These are phyloP conservation scores for Drosophila kikkawai DNA, from an alignment of 1,140 invertebrate species.

Conservation along the genomic window DNA sequence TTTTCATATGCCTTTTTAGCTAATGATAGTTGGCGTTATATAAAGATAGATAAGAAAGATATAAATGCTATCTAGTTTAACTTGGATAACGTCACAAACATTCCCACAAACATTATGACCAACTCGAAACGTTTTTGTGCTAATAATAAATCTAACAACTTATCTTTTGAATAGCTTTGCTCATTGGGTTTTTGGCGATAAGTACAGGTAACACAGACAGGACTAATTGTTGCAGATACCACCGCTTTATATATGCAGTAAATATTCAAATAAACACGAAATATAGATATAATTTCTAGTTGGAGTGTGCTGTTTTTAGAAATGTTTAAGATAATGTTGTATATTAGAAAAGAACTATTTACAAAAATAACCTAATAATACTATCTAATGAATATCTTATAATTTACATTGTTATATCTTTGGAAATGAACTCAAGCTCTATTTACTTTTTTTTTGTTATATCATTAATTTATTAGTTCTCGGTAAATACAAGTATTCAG, in stretches of 20 bases:
- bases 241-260: neutral
- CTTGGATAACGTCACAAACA: neutral
- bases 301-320: neutral
- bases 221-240: neutral
- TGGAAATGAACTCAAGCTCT: too few relatives aligned
- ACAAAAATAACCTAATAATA: neutral
- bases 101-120: conserved; percentile 7
- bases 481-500: neutral
- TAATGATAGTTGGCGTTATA: conserved; percentile 10
- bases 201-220: neutral
- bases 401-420: neutral
- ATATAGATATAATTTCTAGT: neutral
- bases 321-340: too few relatives aligned
- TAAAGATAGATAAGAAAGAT: conserved; percentile 18
- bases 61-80: neutral
- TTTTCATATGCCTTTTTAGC: neutral
- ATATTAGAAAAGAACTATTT: neutral
- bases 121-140: conserved; percentile 6
- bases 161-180: conserved; percentile 14
- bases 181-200: conserved; percentile 13
- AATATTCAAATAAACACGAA: neutral
- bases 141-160: conserved; percentile 15
- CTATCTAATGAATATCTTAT: too few relatives aligned
- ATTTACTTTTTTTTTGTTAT: neutral
- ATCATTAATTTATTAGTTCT: neutral